These are phyloP conservation scores for Eptatretus atami DNA, from an alignment of 2,797 vertebrate species.

Conservation along the genomic window DNA sequence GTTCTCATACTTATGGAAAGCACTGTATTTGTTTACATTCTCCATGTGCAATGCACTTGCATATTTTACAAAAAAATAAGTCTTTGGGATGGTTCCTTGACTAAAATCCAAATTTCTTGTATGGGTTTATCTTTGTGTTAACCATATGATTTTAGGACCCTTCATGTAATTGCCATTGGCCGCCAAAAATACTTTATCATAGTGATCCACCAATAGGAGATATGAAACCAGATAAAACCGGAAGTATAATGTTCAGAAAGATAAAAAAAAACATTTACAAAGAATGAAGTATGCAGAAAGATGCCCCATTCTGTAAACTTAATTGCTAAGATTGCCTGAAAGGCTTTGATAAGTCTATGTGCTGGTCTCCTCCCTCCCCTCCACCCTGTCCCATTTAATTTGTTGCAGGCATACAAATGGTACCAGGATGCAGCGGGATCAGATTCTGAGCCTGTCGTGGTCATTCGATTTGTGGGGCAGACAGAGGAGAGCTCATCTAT, in stretches of 20 bases:
- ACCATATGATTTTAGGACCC: too few species aligned
- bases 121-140: too few species aligned
- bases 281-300: too few species aligned
- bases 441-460: slow-evolving; percentile 65
- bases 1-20: too few species aligned
- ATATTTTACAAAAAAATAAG: too few species aligned
- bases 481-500: slow-evolving; percentile 53
- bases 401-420: slow-evolving; percentile 59
- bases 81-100: too few species aligned
- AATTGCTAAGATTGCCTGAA: too few species aligned
- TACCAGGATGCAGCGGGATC: slow-evolving; percentile 71
- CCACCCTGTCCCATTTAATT: slow-evolving; percentile 9
- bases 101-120: too few species aligned
- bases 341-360: too few species aligned
- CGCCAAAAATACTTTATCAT: neutral
- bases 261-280: neutral
- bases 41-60: too few species aligned
- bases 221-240: neutral
- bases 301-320: too few species aligned
- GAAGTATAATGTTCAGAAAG: neutral
- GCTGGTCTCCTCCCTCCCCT: slow-evolving; percentile 7
- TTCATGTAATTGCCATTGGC: neutral
- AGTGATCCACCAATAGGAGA: neutral
- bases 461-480: slow-evolving; percentile 65
- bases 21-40: too few species aligned